These are phyloP conservation scores for Vanessa atalanta DNA, from an alignment of 1,140 invertebrate genomes.

Conservation along the genomic window DNA sequence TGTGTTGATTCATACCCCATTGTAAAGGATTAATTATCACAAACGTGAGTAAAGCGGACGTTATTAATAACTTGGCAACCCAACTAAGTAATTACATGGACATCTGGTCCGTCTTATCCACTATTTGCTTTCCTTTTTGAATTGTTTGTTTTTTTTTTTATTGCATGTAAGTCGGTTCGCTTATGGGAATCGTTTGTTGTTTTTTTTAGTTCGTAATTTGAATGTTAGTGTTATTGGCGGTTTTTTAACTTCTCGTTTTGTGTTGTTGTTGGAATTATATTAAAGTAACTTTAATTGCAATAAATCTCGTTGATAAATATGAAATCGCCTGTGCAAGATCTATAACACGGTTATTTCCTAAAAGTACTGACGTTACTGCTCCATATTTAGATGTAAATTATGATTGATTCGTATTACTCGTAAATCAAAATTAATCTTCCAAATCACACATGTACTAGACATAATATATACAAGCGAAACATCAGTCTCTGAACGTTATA, in stretches of 20 bases:
- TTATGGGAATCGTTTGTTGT: slow-evolving; percentile 18
- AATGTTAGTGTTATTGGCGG: not conserved
- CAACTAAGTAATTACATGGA: slow-evolving; percentile 37
- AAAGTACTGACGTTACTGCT: too few species aligned
- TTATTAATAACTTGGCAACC: slow-evolving; percentile 44
- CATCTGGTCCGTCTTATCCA: slow-evolving; percentile 32
- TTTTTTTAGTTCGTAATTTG: not conserved
- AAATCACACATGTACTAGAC: too few species aligned
- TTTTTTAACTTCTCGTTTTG: not conserved
- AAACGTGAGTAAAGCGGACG: slow-evolving; percentile 20
- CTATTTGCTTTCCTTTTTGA: slow-evolving; percentile 23
- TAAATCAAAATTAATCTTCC: too few species aligned
- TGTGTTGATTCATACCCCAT: slow-evolving; percentile 5
- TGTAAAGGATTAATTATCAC: slow-evolving; percentile 14
- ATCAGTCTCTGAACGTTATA: too few species aligned
- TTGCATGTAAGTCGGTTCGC: not conserved
- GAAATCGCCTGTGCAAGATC: slow-evolving; percentile 10
- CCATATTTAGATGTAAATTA: too few species aligned
- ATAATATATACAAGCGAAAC: too few species aligned
- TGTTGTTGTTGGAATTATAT: not conserved
- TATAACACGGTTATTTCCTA: slow-evolving; percentile 29
- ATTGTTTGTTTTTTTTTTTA: not conserved
- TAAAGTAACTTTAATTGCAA: not conserved
- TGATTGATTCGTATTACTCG: too few species aligned
- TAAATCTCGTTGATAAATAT: not conserved